These are phyloP conservation scores for Pipistrellus pygmaeus DNA, from an alignment of 2,797 vertebrate species.

Conservation along the genomic window DNA sequence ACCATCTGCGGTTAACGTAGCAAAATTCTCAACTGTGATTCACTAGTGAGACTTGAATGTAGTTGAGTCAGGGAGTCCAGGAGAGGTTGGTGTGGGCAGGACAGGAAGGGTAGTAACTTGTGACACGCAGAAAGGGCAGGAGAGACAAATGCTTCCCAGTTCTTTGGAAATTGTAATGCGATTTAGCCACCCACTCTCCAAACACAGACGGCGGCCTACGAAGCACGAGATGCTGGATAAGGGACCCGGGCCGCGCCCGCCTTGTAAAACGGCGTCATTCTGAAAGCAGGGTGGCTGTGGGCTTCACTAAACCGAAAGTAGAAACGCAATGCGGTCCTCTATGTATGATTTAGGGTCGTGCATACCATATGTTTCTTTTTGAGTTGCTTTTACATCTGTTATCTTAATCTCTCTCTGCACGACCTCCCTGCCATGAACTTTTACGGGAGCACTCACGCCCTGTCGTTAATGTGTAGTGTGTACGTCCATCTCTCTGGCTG, in stretches of 20 bases:
- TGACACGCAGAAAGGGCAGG: background rate
- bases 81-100: background rate
- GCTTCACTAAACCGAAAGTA: background rate
- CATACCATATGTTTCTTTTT: slow-evolving; percentile 12
- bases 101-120: background rate
- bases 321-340: background rate
- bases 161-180: background rate
- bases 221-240: background rate
- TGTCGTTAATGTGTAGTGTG: slow-evolving; percentile 65
- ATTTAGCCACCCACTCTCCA: background rate
- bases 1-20: background rate
- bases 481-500: slow-evolving; percentile 8
- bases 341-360: background rate
- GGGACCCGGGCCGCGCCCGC: background rate
- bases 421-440: slow-evolving; percentile 31
- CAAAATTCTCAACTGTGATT: slow-evolving; percentile 22
- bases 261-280: background rate
- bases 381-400: slow-evolving; percentile 32
- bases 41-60: background rate
- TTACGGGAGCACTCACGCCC: slow-evolving; percentile 20
- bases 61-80: slow-evolving; percentile 19
- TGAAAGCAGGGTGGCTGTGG: background rate
- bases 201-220: background rate
- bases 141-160: background rate
- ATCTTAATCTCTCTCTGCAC: slow-evolving; percentile 37